Percentiles rank a stretch among this genome's conserved stretches.
These are phyloP conservation scores for Dicroscelio sp. DNA, from an alignment of 2,888 invertebrate species.

Conservation along the genomic window DNA sequence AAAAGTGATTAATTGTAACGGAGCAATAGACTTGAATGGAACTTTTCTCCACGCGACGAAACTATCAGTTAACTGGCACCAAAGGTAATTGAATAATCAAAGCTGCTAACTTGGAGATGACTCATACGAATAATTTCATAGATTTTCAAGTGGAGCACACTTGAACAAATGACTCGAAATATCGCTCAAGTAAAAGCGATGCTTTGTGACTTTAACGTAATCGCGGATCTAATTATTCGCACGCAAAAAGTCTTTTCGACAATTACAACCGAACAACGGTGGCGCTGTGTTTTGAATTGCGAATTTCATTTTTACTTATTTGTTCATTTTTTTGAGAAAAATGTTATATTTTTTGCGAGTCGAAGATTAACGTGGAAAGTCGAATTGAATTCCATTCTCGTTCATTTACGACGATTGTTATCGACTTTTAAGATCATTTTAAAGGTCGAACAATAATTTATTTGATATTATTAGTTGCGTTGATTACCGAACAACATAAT, in stretches of 20 bases:
- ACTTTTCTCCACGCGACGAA: slow-evolving; percentile 4
- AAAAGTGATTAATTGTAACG: slow-evolving; percentile 7
- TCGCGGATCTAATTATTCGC: slow-evolving; percentile 28
- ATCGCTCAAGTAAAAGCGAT: slow-evolving; percentile 55
- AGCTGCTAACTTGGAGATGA: slow-evolving; percentile 69
- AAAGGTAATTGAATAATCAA: slow-evolving; percentile 75
- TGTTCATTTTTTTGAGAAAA: no score
- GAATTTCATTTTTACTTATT: no score
- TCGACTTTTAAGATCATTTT: no score
- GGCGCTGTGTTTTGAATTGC: no score
- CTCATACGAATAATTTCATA: slow-evolving; percentile 59
- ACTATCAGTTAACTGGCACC: slow-evolving; percentile 71
- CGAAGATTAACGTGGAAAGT: no score
- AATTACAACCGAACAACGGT: no score
- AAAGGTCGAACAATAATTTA: no score
- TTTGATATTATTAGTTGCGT: no score
- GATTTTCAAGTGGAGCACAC: slow-evolving; percentile 68
- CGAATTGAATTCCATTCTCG: no score
- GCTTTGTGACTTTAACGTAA: slow-evolving; percentile 38
- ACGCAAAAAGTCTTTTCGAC: neutral
- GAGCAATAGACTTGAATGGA: neutral
- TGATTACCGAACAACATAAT: no score
- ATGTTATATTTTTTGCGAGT: no score
- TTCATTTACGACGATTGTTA: no score
- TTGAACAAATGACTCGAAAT: slow-evolving; percentile 72